phyloP scores from a whole-genome alignment of 2,113 vertebrate species.

The Platysteira castanea region DNA sequence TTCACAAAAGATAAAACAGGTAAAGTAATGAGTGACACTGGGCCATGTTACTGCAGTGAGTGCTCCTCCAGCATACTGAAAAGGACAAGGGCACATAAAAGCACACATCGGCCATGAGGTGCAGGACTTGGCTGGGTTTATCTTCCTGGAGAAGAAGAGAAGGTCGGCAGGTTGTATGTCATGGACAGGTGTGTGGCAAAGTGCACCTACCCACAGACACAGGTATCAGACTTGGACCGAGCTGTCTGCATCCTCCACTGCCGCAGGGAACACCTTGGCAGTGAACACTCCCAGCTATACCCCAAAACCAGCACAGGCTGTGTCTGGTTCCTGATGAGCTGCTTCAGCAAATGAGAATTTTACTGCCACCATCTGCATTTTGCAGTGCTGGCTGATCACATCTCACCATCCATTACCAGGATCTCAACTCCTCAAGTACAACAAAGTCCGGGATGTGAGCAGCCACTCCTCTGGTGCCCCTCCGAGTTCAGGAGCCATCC shows the following conservation, averaged over 20 bases:
- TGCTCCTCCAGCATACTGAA: conserved; percentile 63
- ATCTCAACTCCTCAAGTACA: not conserved
- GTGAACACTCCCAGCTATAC: not conserved
- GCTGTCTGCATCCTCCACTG: not conserved
- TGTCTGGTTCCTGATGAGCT: not conserved
- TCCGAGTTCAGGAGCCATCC: not conserved
- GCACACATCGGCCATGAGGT: not conserved
- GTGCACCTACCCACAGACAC: not conserved
- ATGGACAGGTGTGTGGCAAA: not conserved
- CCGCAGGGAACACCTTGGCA: not conserved
- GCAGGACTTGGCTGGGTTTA: not conserved
- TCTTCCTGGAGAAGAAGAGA: not conserved
- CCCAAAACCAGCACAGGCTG: rapidly evolving
- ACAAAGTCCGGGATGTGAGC: not conserved
- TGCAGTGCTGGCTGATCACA: not conserved
- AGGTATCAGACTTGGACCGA: not conserved
- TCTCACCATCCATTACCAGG: not conserved
- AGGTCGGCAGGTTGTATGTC: rapidly evolving
- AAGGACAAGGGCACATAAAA: conserved; percentile 38
- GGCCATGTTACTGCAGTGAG: conserved; percentile 61
- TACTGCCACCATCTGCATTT: not conserved
- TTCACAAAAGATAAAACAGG: conserved; percentile 79
- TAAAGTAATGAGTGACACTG: conserved; percentile 72
- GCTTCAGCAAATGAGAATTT: not conserved
- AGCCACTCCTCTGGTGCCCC: not conserved